Evolutionary conservation across 2,797 vertebrate species (phyloP), one percentile per base, ranked within the genome.

Genomic region (Prionace glauca): DNA sequence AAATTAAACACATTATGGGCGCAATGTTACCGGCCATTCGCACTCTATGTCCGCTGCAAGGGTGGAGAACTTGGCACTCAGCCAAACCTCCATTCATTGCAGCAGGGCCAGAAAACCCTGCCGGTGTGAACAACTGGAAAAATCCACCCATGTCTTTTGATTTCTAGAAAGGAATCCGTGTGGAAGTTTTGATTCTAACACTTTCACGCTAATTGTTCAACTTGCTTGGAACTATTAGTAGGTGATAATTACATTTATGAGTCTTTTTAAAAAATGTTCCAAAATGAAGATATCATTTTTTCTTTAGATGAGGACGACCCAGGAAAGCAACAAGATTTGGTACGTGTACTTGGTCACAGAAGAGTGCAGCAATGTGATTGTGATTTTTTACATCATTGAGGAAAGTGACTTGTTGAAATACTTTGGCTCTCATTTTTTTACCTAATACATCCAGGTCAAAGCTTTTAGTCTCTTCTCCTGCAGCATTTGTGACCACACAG

Each of bases 401-500:
- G 26, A 77, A 74, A 74, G 36, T 18, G 14, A 56, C 50, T 74
- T 94, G 29, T 56, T 56, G 71, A 32, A 92, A 24, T 92, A 41
- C 24, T 92, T 36, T 8, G 22, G 90, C 62, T 50, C 12, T 45
- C 20, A 77, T 50, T 72, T 50, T 96, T 97, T 14, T 98, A 99
- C 99, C 98, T 60, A 99, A 97, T 87, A 99, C 96, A 72, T 98
- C 97, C 32, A 99, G 98, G 77, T 98, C 96, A 97, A 99, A 99
- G 96, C 97, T 96, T 96, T 99, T 99, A 96, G 97, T 98, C 91
- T 97, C 98, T 96, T 99, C 98, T 95, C 99, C 99, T 22, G 98
- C 99, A 60, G 97, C 96, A 24, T 98, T 99, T 29, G 98, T 98
- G 77, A 98, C 98, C 0, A 99, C 96, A 50, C 99, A 99, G 0